Percentiles rank a stretch among this genome's conserved stretches.
These are phyloP conservation scores for Lota lota DNA, from an alignment of 2,113 vertebrate genomes.

Conservation along the genomic window DNA sequence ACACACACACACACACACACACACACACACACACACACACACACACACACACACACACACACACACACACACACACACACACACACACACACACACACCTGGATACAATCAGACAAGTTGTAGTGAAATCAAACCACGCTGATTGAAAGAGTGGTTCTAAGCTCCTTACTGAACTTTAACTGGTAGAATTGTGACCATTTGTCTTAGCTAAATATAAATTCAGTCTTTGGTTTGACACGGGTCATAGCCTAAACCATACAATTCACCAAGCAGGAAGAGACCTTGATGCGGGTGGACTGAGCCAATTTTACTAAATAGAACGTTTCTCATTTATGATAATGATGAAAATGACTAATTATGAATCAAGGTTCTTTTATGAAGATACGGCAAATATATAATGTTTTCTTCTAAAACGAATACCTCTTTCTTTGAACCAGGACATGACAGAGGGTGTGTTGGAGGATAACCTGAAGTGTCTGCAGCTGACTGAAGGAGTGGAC, in stretches of 20 bases:
- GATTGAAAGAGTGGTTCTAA: too few relatives aligned
- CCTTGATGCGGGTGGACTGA: neutral
- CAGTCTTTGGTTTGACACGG: too few relatives aligned
- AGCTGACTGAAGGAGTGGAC: constrained; percentile 77
- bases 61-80: neutral
- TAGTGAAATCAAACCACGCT: constrained; percentile 14
- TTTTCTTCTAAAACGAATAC: neutral
- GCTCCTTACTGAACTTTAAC: too few relatives aligned
- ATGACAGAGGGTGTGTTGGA: constrained; percentile 88
- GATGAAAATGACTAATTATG: too few relatives aligned
- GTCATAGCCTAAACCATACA: too few relatives aligned
- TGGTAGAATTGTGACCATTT: too few relatives aligned
- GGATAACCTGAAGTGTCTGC: constrained; percentile 76
- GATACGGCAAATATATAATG: too few relatives aligned
- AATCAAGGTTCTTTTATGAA: too few relatives aligned
- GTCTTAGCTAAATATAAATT: too few relatives aligned
- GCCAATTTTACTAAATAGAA: neutral
- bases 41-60: constrained; percentile 1
- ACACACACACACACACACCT: constrained; percentile 25
- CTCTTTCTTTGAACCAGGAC: constrained; percentile 72
- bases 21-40: constrained; percentile 9
- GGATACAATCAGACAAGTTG: constrained; percentile 39
- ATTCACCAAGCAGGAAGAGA: constrained; percentile 5
- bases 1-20: too few relatives aligned
- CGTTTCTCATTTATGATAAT: too few relatives aligned